Conservation (phyloP, 1,140 invertebrate genomes). For the Pollicipes pollicipes region DNA sequence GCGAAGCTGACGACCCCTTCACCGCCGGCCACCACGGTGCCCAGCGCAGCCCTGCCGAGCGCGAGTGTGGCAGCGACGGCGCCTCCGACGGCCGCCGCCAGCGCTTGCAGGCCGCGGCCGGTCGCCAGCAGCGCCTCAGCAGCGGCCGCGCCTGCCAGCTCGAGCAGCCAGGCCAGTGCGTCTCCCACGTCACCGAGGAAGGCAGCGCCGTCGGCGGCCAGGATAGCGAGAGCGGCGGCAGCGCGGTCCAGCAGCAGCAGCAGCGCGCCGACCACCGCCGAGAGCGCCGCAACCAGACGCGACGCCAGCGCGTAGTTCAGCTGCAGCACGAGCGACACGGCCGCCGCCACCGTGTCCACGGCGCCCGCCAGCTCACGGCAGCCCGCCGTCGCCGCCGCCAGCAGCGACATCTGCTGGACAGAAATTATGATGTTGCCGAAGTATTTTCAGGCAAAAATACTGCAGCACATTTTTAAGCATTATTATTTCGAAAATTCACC, state of each 20-base stretch:
- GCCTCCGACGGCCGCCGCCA: neutral
- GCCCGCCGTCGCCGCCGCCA: neutral
- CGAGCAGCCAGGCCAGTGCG: neutral
- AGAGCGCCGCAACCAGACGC: neutral
- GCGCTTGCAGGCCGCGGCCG: neutral
- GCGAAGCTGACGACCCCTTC: neutral
- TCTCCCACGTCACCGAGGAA: neutral
- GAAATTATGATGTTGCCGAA: no score
- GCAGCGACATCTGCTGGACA: neutral
- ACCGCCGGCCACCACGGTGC: neutral
- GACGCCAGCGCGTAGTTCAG: neutral
- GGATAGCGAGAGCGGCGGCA: neutral
- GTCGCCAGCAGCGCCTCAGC: neutral
- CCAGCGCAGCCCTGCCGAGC: neutral
- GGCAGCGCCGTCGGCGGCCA: neutral
- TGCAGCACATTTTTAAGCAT: no score
- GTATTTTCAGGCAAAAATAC: no score
- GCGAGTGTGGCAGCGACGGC: neutral
- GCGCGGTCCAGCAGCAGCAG: neutral
- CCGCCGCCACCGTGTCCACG: neutral
- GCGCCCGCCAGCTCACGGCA: neutral
- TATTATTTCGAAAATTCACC: no score
- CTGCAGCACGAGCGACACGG: neutral
- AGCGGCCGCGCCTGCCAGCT: neutral
- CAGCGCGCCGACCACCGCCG: neutral